These are phyloP conservation scores for Whitmania pigra DNA, from an alignment of 1,140 invertebrate species.

Conservation along the genomic window DNA sequence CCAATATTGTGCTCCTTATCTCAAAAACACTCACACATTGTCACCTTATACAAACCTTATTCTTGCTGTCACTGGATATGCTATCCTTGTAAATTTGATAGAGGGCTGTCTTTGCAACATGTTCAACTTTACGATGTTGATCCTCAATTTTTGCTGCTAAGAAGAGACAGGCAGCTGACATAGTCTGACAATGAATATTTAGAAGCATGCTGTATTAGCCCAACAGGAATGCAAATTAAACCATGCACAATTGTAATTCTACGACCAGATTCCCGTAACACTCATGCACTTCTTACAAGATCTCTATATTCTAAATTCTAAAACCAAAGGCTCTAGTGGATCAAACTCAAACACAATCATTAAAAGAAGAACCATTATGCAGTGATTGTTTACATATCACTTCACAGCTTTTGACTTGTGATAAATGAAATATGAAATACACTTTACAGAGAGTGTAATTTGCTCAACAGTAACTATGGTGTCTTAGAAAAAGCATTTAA, in stretches of 20 bases:
- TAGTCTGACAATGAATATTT: slow-evolving; percentile 28
- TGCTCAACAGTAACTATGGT: too few species aligned
- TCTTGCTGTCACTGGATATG: slow-evolving; percentile 53
- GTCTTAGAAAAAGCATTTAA: too few species aligned
- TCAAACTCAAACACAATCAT: too few species aligned
- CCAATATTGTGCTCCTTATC: not conserved
- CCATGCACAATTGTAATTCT: not conserved
- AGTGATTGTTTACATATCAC: too few species aligned
- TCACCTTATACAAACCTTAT: slow-evolving; percentile 49
- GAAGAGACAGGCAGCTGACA: slow-evolving; percentile 53
- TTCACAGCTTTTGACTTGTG: too few species aligned
- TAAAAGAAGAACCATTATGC: too few species aligned
- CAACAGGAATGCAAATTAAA: not conserved
- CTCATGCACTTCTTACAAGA: too few species aligned
- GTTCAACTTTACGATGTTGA: slow-evolving; percentile 85
- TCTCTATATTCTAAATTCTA: too few species aligned
- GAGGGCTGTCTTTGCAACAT: slow-evolving; percentile 80
- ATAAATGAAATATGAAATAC: too few species aligned
- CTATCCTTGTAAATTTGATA: slow-evolving; percentile 56
- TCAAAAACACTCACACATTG: slow-evolving; percentile 1
- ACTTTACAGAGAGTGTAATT: too few species aligned
- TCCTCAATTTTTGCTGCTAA: slow-evolving; percentile 93
- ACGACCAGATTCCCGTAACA: too few species aligned
- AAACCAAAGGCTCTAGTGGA: too few species aligned
- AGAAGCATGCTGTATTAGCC: slow-evolving; percentile 17